These are phyloP conservation scores for Psittacus erithacus DNA, from an alignment of 2,113 vertebrate species.

Conservation along the genomic window DNA sequence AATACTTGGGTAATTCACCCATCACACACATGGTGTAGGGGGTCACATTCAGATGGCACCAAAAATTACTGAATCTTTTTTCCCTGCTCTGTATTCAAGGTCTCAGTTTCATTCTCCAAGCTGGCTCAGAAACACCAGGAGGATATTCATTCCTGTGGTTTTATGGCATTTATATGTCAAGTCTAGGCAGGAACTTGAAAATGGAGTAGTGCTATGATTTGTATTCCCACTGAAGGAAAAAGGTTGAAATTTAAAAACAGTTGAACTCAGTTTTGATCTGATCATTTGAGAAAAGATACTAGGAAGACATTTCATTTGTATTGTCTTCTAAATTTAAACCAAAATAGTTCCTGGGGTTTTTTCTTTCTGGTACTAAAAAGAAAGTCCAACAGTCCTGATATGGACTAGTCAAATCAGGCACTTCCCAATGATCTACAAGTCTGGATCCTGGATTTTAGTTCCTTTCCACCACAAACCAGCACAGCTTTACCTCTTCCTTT, in stretches of 20 bases:
- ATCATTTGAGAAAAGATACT: neutral
- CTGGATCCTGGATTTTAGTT: neutral
- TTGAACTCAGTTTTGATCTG: neutral
- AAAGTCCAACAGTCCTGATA: neutral
- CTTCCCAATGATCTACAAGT: neutral
- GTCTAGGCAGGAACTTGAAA: conserved; percentile 32
- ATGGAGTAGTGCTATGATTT: neutral
- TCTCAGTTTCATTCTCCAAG: neutral
- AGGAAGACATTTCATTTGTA: neutral
- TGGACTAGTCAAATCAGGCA: neutral
- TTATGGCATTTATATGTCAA: conserved; percentile 30
- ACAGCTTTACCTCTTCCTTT: neutral
- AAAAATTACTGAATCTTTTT: neutral
- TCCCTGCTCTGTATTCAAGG: neutral
- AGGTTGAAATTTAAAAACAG: neutral
- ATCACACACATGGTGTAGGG: neutral
- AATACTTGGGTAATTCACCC: neutral
- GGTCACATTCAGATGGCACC: neutral
- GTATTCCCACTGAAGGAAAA: neutral
- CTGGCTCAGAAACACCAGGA: conserved; percentile 19
- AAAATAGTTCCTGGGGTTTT: neutral
- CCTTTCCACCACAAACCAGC: neutral
- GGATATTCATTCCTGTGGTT: conserved; percentile 28
- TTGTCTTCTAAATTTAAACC: neutral
- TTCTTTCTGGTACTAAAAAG: neutral